Evolutionary conservation across 2,888 invertebrate species (phyloP), one percentile per base, ranked within the genome.

Genomic region (Orthosia cruda): DNA sequence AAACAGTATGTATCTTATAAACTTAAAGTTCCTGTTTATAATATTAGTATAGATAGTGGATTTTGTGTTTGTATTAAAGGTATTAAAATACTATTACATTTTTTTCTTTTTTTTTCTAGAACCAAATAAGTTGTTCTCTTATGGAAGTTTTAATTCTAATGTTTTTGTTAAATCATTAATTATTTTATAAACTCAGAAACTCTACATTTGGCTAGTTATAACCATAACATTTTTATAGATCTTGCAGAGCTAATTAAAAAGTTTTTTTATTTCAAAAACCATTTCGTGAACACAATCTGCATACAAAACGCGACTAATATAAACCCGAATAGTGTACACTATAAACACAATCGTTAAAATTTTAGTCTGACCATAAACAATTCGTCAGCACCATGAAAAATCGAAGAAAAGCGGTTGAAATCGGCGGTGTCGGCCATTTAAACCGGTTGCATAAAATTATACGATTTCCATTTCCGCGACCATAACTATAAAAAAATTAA

Each of bases 381-480:
- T n/a, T n/a, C n/a, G n/a, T n/a, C n/a, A n/a, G n/a, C n/a, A n/a
- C n/a, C n/a, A n/a, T n/a, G n/a, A n/a, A n/a, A n/a, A n/a, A n/a
- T n/a, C n/a, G n/a, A n/a, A n/a, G n/a, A n/a, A n/a, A n/a, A n/a
- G n/a, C n/a, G n/a, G n/a, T n/a, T n/a, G n/a, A n/a, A n/a, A n/a
- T n/a, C n/a, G n/a, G n/a, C n/a, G n/a, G n/a, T 54, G 69, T 66
- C 75, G 50, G 57, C 59, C 66, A 75, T 83, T 79, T 71, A 67
- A 79, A 71, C 26, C 4, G 49, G 74, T 81, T 70, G 81, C 71
- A 83, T 81, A 72, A 82, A 83, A 83, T 83, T 80, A 71, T 83
- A 75, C 61, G 45, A 74, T 52, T 76, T 81, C 59, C 84, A 77
- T 80, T 82, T 71, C 64, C 58, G 47, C 12, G 16, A 61, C 82